Conservation (phyloP, 2,797 vertebrate genomes). For the Sus cebifrons region DNA sequence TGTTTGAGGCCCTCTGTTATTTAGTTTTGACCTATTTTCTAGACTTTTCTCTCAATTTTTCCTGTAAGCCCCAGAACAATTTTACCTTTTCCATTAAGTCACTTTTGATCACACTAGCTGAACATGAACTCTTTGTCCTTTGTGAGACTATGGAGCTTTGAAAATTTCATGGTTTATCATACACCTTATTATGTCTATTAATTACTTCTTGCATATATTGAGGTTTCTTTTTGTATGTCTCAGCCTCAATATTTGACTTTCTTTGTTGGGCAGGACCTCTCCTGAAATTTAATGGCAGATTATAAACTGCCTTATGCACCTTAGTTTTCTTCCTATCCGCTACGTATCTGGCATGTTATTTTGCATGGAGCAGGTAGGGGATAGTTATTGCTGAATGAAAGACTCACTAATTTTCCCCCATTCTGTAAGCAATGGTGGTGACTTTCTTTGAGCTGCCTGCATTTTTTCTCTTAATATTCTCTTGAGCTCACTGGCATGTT, state of each 20-base stretch:
- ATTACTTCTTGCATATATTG: conserved; percentile 1
- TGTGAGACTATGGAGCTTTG: background rate
- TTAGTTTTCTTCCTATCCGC: background rate
- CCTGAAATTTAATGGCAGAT: background rate
- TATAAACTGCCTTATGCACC: background rate
- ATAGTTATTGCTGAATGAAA: conserved; percentile 1
- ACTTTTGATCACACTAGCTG: conserved; percentile 2
- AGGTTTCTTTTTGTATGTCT: conserved; percentile 16
- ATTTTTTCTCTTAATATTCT: conserved; percentile 7
- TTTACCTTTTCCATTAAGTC: background rate
- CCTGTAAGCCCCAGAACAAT: background rate
- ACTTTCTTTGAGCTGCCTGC: background rate
- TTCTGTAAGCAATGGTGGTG: background rate
- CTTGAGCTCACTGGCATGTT: conserved; percentile 14
- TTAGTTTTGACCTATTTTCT: conserved; percentile 29
- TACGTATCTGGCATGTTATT: background rate
- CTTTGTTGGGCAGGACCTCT: conserved; percentile 6
- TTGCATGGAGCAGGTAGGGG: background rate
- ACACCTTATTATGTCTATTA: background rate
- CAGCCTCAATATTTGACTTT: conserved; percentile 30
- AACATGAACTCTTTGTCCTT: background rate
- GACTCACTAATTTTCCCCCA: background rate
- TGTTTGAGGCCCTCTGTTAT: background rate
- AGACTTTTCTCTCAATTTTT: conserved; percentile 42
- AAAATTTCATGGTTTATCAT: conserved; percentile 8